Percentiles rank a stretch among this genome's conserved stretches.
phyloP scores from a whole-genome alignment of 1,140 invertebrate species.

The Pemphigus obesinymphae region DNA sequence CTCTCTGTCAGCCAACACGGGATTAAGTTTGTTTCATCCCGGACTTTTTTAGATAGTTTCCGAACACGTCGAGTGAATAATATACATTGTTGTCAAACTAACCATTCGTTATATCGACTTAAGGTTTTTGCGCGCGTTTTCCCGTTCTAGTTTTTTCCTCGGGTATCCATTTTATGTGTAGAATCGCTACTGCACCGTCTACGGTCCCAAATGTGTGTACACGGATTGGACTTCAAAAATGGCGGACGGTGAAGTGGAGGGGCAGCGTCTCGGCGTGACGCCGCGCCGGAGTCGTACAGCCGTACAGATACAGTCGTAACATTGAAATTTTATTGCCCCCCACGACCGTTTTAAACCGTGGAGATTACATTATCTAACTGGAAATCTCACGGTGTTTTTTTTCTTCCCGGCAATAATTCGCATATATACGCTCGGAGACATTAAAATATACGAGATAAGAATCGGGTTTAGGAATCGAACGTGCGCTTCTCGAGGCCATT shows the following conservation, averaged over 20 bases:
- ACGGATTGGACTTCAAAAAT: no score
- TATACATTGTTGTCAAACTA: neutral
- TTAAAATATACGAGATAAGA: neutral
- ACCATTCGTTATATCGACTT: neutral
- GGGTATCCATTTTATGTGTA: no score
- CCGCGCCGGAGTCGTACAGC: no score
- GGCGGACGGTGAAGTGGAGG: no score
- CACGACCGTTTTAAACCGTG: neutral
- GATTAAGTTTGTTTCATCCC: conserved; percentile 5
- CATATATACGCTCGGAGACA: neutral
- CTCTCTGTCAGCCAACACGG: no score
- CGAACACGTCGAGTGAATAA: neutral
- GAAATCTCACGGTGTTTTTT: neutral
- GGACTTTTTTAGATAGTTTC: conserved; percentile 13
- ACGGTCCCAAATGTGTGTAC: no score
- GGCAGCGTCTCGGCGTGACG: no score
- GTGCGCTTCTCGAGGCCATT: neutral
- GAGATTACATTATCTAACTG: neutral
- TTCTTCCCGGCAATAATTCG: neutral
- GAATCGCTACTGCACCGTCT: no score
- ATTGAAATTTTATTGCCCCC: neutral
- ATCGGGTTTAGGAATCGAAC: neutral
- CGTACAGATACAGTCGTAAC: no score
- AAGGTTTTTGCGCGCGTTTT: neutral
- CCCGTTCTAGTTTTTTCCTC: no score